Base-by-base conservation (phyloP, 2,888 invertebrate genomes). In the Tridacna gigas region DNA sequence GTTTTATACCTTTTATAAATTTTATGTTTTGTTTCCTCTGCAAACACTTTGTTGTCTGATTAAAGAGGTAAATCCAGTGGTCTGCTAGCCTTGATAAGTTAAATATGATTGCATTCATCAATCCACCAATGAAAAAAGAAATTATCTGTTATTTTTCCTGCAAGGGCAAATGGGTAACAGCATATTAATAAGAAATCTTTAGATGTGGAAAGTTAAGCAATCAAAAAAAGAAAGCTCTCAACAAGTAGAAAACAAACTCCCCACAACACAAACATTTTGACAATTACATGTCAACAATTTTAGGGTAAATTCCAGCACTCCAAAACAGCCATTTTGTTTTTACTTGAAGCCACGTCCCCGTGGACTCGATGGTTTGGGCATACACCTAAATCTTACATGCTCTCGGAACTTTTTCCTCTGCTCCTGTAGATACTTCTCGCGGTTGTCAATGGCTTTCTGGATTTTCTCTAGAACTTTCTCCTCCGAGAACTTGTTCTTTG, bases 321-420 rank as follows among this genome's bases (percentile, higher is more conserved):
- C 56, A 56, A 3, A 56, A 56, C 18, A 5, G 56, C 18, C 20
- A 20, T 56, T 56, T 56, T 20, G 56, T 56, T 20, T 56, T 9
- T 15, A 56, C 20, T 71, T 12, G 47, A 25, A 48, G 20, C 71
- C 71, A 22, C 20, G 71, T 26, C 71, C 71, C 5, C 48, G 48
- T 1, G 25, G 47, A 69, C 47, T 47, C 4, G 51, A 25, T 25
- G 22, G 47, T 48, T 51, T 22, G 15, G 71, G 51, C n/a, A 71
- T 37, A 37, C 26, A 47, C 63, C 75, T 47, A 20, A 47, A 37
- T 74, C 90, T 89, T 89, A 90, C 90, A 87, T 98, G 98, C 95
- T 98, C 98, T 95, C 97, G 97, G 85, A 98, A 97, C 91, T 98
- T 97, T 91, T 98, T 97, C 91, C 98, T 96, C 97, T 98, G 97